Conservation (phyloP, 2,888 invertebrate species). For the Trissolcus brochymenae region DNA sequence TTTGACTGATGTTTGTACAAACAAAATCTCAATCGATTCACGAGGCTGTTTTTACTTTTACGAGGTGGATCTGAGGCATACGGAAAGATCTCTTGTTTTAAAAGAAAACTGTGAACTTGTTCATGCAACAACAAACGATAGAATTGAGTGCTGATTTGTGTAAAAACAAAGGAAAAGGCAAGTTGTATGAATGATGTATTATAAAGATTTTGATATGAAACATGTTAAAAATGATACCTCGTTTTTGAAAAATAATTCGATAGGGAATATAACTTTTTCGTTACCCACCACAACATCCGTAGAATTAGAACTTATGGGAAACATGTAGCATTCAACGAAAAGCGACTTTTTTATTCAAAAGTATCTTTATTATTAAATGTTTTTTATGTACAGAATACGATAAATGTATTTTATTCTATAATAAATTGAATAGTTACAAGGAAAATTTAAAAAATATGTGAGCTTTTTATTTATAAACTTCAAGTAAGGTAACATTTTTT, state of each 20-base stretch:
- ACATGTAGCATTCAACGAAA: conserved; percentile 55
- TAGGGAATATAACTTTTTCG: conserved; percentile 53
- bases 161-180: conserved; percentile 28
- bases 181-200: conserved; percentile 50
- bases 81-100: conserved; percentile 1
- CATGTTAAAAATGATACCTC: conserved; percentile 52
- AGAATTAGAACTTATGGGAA: conserved; percentile 46
- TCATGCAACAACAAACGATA: conserved; percentile 35
- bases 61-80: conserved; percentile 53
- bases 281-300: conserved; percentile 31
- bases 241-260: conserved; percentile 51
- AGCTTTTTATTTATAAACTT: background rate
- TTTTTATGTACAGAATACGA: conserved; percentile 55
- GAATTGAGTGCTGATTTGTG: conserved; percentile 38
- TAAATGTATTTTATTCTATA: conserved; percentile 56
- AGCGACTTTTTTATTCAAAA: conserved; percentile 55
- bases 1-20: background rate
- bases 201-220: conserved; percentile 53
- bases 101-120: conserved; percentile 24
- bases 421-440: conserved; percentile 55
- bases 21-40: background rate
- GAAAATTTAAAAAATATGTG: conserved; percentile 5
- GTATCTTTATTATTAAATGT: conserved; percentile 56
- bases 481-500: no score
- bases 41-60: conserved; percentile 21